Conservation (phyloP, 2,113 vertebrate genomes). For the Aegypius monachus region DNA sequence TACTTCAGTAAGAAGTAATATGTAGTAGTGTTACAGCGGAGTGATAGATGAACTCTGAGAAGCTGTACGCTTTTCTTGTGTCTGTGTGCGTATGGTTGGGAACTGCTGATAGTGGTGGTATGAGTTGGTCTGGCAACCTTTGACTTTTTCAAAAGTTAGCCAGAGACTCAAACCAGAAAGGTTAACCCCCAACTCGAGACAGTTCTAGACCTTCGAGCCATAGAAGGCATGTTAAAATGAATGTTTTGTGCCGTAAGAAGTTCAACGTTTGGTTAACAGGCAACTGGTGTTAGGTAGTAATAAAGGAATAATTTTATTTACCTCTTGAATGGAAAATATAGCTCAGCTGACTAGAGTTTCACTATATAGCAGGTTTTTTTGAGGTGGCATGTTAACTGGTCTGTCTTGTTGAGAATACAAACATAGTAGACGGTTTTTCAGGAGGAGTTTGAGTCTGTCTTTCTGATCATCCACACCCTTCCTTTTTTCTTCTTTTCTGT, state of each 20-base stretch:
- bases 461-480: not conserved
- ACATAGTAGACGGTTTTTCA: not conserved
- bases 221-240: not conserved
- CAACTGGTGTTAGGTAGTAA: not conserved
- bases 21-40: not conserved
- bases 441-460: not conserved
- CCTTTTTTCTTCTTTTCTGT: not conserved
- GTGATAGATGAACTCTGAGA: not conserved
- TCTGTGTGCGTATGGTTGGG: accelerated
- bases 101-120: not conserved
- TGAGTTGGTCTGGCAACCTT: not conserved
- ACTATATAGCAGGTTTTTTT: not conserved
- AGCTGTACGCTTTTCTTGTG: not conserved
- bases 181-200: not conserved
- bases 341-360: not conserved
- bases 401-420: not conserved
- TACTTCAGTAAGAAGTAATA: not conserved
- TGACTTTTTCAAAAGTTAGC: not conserved
- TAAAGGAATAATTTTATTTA: not conserved
- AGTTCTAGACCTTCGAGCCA: not conserved
- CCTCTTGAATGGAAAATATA: not conserved
- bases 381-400: not conserved
- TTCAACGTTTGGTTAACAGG: not conserved
- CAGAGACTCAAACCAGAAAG: not conserved
- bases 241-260: not conserved